Conservation (phyloP, 2,888 invertebrate genomes). For the Alentia gelatinosa region DNA sequence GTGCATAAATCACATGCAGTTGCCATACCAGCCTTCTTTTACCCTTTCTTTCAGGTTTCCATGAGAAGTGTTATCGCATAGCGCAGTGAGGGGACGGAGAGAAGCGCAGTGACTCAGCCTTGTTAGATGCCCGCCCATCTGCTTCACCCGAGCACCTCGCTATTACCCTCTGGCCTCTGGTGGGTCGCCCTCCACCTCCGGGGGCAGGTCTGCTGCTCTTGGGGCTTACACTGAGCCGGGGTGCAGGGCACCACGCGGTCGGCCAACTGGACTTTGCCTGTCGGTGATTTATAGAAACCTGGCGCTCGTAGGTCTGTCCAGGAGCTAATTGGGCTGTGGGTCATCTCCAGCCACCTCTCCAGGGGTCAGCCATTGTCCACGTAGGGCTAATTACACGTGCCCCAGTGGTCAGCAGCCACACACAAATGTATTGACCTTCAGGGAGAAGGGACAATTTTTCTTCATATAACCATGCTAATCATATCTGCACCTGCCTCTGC, state of each 20-base stretch:
- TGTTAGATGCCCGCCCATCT: not conserved
- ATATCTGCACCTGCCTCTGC: constrained; percentile 35
- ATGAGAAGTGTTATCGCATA: not conserved
- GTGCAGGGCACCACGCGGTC: too few relatives aligned
- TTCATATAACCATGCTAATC: constrained; percentile 35
- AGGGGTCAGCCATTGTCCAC: constrained; percentile 47
- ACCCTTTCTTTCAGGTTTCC: not conserved
- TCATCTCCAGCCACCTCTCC: not conserved
- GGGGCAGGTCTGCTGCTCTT: not conserved
- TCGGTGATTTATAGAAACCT: not conserved
- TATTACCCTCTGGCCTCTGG: constrained; percentile 26
- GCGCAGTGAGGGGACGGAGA: not conserved
- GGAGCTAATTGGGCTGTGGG: not conserved
- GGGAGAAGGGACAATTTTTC: constrained; percentile 23
- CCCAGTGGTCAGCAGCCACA: not conserved
- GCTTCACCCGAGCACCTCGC: not conserved
- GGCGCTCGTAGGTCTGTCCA: not conserved
- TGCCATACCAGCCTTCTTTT: not conserved
- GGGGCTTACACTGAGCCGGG: not conserved
- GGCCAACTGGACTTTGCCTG: not conserved
- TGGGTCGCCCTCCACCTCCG: not conserved
- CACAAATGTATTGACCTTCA: constrained; percentile 2
- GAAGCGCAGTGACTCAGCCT: not conserved
- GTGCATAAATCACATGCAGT: not conserved
- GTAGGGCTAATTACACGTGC: not conserved